phyloP scores from a whole-genome alignment of 2,113 vertebrate genomes.

The Notarius quadriscutis region DNA sequence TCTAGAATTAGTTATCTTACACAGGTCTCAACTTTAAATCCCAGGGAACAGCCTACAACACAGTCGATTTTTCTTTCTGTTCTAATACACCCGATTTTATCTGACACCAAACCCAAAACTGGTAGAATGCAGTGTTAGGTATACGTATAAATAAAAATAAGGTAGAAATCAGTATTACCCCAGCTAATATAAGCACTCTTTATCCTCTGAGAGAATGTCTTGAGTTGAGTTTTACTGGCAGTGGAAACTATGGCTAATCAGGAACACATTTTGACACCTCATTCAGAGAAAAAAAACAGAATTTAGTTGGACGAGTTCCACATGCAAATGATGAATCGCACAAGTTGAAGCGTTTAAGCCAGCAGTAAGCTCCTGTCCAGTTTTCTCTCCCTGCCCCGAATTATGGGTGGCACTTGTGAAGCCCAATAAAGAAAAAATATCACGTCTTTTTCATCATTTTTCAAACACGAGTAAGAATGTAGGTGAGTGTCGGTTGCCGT shows the following conservation, averaged over 20 bases:
- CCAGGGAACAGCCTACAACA: background rate
- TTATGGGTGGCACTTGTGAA: background rate
- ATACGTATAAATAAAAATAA: too few species aligned
- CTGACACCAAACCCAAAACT: background rate
- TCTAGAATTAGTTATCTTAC: background rate
- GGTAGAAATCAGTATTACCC: background rate
- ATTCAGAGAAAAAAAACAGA: constrained; percentile 3
- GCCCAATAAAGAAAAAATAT: background rate
- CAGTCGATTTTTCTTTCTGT: background rate
- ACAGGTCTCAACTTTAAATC: background rate
- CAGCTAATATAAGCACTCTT: background rate
- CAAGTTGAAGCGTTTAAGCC: background rate
- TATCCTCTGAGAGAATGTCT: background rate
- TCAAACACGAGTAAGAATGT: background rate
- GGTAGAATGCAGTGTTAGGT: background rate
- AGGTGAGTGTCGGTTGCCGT: background rate
- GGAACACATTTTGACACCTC: constrained; percentile 27
- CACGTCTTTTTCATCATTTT: background rate
- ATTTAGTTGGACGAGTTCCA: constrained; percentile 28
- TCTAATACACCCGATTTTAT: background rate
- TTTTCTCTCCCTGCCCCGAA: background rate
- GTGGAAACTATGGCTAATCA: constrained; percentile 16
- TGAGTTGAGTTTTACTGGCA: background rate
- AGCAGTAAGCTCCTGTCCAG: background rate
- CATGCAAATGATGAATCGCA: constrained; percentile 33